A percentile compares a stretch with the other conserved stretches of the same genome.
Conservation (phyloP, 2,888 invertebrate species). For the Drosophila demipolita region DNA sequence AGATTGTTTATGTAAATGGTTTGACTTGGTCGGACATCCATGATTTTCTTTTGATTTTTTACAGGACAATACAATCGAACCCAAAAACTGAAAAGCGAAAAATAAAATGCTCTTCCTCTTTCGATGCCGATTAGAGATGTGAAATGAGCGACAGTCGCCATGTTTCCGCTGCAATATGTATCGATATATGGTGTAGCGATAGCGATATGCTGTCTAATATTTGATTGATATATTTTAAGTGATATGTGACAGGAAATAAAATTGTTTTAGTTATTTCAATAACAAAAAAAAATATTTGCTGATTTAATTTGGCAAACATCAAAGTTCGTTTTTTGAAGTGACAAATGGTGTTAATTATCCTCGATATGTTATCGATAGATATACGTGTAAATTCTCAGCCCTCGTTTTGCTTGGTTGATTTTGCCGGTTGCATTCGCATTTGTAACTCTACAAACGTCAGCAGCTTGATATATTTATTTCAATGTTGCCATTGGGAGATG, state of each 20-base stretch:
- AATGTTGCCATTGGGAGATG: constrained; percentile 62
- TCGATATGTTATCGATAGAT: constrained; percentile 2
- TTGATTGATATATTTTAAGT: background rate
- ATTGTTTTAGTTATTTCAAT: background rate
- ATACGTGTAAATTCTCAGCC: background rate
- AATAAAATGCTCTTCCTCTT: constrained; percentile 38
- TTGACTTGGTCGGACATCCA: constrained; percentile 98
- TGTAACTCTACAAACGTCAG: constrained; percentile 1
- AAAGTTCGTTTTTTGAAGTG: background rate
- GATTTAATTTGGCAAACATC: background rate
- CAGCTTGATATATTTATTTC: constrained; percentile 6
- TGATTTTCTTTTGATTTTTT: constrained; percentile 17
- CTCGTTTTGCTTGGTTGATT: background rate
- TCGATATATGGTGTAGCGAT: constrained; percentile 8
- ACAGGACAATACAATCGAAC: constrained; percentile 1
- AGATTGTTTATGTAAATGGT: constrained; percentile 99
- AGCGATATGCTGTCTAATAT: background rate
- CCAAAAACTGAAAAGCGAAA: constrained; percentile 19
- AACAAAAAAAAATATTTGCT: background rate
- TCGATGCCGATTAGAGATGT: constrained; percentile 35
- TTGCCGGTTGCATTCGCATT: constrained; percentile 5
- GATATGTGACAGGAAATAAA: background rate
- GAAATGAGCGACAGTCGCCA: constrained; percentile 33
- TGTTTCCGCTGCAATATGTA: constrained; percentile 27
- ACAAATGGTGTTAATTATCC: background rate